A percentile compares a stretch with the other conserved stretches of the same genome.
Conservation (phyloP, 2,888 invertebrate species). For the Daptonema setosum region DNA sequence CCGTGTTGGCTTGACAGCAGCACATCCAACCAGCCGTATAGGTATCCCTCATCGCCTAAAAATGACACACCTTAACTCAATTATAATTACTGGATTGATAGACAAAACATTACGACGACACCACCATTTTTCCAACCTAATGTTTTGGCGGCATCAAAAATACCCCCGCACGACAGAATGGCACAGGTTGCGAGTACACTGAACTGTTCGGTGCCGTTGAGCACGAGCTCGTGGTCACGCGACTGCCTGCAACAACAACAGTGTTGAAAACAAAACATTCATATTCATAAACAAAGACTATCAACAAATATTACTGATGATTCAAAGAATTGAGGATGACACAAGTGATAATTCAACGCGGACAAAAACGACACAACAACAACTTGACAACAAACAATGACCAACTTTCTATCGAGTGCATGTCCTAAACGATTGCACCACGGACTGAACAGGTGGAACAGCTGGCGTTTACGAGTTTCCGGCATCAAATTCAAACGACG, state of each 20-base stretch:
- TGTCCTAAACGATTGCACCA: slow-evolving; percentile 72
- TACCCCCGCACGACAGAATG: slow-evolving; percentile 77
- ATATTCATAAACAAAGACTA: too few species aligned
- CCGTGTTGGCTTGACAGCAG: slow-evolving; percentile 59
- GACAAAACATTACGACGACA: too few species aligned
- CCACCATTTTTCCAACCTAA: too few species aligned
- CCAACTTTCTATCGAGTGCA: slow-evolving; percentile 23
- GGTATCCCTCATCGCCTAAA: slow-evolving; percentile 39
- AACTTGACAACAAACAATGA: too few species aligned
- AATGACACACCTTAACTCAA: too few species aligned
- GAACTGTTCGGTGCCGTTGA: slow-evolving; percentile 33
- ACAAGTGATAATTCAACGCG: too few species aligned
- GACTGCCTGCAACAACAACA: neutral
- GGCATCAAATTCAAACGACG: slow-evolving; percentile 61
- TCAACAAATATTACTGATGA: too few species aligned
- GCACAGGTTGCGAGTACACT: slow-evolving; percentile 71
- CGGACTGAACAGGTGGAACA: slow-evolving; percentile 65
- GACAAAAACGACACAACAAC: too few species aligned
- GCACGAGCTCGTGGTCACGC: slow-evolving; percentile 12
- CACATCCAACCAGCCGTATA: slow-evolving; percentile 79
- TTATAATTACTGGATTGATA: too few species aligned
- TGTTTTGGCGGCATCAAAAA: slow-evolving; percentile 45
- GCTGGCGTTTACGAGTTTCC: slow-evolving; percentile 57
- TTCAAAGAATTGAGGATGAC: too few species aligned
- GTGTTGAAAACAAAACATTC: too few species aligned